These are phyloP conservation scores for Chirona hameri DNA, from an alignment of 2,888 invertebrate species.

Conservation along the genomic window DNA sequence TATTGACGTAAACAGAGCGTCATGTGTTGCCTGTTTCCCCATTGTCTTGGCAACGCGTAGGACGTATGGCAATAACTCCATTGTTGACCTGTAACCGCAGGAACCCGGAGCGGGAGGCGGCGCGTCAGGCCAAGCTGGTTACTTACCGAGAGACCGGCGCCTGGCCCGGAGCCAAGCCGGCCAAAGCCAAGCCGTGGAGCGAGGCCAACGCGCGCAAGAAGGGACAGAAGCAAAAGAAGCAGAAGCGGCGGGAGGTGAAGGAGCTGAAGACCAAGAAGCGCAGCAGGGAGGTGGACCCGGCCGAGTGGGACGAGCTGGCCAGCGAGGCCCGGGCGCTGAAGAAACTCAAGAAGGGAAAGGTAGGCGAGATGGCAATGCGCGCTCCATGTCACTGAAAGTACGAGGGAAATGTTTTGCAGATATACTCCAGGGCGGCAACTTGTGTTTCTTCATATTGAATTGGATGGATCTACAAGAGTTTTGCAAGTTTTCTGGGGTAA, in stretches of 20 bases:
- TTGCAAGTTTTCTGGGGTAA: no score
- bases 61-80: no score
- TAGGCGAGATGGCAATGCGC: slow-evolving; percentile 41
- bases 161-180: slow-evolving; percentile 64
- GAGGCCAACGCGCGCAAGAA: slow-evolving; percentile 68
- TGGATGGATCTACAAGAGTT: no score
- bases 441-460: no score
- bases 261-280: slow-evolving; percentile 51
- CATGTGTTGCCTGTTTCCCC: no score
- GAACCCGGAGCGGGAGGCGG: slow-evolving; percentile 71
- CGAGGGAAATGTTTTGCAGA: not conserved
- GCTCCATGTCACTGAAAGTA: not conserved
- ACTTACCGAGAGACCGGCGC: slow-evolving; percentile 68
- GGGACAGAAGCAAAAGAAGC: slow-evolving; percentile 58
- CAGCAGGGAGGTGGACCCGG: slow-evolving; percentile 50
- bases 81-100: slow-evolving; percentile 43
- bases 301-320: slow-evolving; percentile 46
- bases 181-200: slow-evolving; percentile 56
- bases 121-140: slow-evolving; percentile 66
- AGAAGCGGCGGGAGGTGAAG: slow-evolving; percentile 50
- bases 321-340: slow-evolving; percentile 72
- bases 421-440: no score
- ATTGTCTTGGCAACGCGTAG: no score
- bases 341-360: slow-evolving; percentile 78
- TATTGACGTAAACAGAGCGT: no score